A percentile compares a stretch with the other conserved stretches of the same genome.
These are phyloP conservation scores for Schizaphis graminum DNA, from an alignment of 2,888 invertebrate species.

Conservation along the genomic window DNA sequence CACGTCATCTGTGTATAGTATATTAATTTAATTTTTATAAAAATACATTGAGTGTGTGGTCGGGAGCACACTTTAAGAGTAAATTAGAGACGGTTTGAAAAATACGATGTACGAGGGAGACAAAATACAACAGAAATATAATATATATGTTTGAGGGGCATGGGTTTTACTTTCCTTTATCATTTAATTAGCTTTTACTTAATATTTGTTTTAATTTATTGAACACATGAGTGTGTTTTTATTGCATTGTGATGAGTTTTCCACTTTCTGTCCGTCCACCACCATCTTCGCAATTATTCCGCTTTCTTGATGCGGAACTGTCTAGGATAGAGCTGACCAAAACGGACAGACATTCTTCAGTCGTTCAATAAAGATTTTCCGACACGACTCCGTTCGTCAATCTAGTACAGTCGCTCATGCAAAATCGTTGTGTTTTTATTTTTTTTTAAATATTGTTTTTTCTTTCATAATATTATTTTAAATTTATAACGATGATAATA, in stretches of 20 bases:
- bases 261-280: constrained; percentile 63
- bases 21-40: constrained; percentile 31
- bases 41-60: not conserved
- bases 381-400: constrained; percentile 48
- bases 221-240: constrained; percentile 39
- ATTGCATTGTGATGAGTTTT: constrained; percentile 62
- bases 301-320: constrained; percentile 65
- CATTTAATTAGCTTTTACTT: constrained; percentile 61
- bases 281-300: constrained; percentile 64
- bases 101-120: constrained; percentile 20
- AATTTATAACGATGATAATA: constrained; percentile 40
- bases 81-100: constrained; percentile 50
- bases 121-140: constrained; percentile 10
- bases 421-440: not conserved
- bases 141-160: not conserved
- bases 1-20: not conserved
- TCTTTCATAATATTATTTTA: not conserved
- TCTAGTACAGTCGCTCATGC: constrained; percentile 32
- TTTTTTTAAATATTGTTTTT: not conserved
- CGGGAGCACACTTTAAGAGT: not conserved
- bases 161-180: constrained; percentile 60
- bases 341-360: constrained; percentile 59
- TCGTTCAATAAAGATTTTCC: constrained; percentile 60
- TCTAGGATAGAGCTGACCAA: constrained; percentile 56
- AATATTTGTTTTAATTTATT: constrained; percentile 63